Evolutionary conservation across 2,888 invertebrate species (phyloP), one percentile per base, ranked within the genome.

Genomic region (Arenicola marina): DNA sequence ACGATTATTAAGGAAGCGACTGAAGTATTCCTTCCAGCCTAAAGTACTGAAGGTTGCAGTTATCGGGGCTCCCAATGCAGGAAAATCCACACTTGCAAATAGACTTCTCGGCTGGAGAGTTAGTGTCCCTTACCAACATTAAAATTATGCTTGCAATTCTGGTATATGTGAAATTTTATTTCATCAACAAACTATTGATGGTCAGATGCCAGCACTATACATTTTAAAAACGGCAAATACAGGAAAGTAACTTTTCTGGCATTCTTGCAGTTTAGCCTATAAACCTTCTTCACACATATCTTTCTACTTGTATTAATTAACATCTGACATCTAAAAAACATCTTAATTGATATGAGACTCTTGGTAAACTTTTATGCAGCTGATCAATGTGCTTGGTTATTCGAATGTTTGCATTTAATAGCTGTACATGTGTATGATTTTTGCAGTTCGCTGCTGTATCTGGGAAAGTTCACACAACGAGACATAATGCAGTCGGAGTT

Each of bases 1-100:
- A n/a, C n/a, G n/a, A n/a, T n/a, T n/a, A n/a, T n/a, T n/a, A n/a
- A n/a, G n/a, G n/a, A n/a, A n/a, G n/a, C n/a, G n/a, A n/a, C n/a
- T n/a, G n/a, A n/a, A n/a, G n/a, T n/a, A n/a, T n/a, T n/a, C n/a
- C n/a, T n/a, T n/a, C n/a, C n/a, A n/a, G n/a, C n/a, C n/a, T n/a
- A n/a, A n/a, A n/a, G n/a, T n/a, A n/a, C 61, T 82, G 24, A 72
- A 74, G 34, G 75, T 94, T 31, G 92, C 95, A 4, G 89, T 98
- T 28, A 89, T 98, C 70, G 98, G 98, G 1, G 87, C 91, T 18
- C 97, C 98, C 2, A 98, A 98, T 87, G 91, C 90, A 56, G 98
- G 98, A 32, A 98, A 98, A 84, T 97, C 97, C 79, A 95, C 96
- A 0, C 86, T 98, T 33, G 91, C 95, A 33, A 98, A 98, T 84